Percentiles rank a stretch among this genome's conserved stretches.
phyloP scores from a whole-genome alignment of 2,113 vertebrate species.

The Misgurnus anguillicaudatus region DNA sequence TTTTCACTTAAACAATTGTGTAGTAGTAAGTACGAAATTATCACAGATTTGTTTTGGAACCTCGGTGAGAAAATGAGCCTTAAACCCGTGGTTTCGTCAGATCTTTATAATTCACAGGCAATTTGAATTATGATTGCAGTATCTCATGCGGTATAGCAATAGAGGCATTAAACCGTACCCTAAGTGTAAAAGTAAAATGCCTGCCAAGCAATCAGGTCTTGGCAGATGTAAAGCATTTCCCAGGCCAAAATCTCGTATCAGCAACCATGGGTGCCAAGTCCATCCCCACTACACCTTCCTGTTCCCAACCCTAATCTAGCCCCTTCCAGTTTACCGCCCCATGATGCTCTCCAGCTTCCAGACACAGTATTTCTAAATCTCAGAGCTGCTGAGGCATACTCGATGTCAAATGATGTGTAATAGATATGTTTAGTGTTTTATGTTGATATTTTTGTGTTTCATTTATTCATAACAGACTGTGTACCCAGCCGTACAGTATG shows the following conservation, averaged over 20 bases:
- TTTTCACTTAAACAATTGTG: no score
- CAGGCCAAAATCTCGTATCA: slow-evolving; percentile 39
- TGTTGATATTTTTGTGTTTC: slow-evolving; percentile 24
- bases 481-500: neutral
- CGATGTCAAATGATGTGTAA: slow-evolving; percentile 18
- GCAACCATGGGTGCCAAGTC: slow-evolving; percentile 22
- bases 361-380: neutral
- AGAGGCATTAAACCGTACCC: slow-evolving; percentile 28
- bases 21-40: neutral
- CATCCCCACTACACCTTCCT: slow-evolving; percentile 29
- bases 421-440: slow-evolving; percentile 16
- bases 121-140: neutral
- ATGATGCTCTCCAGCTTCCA: slow-evolving; percentile 8
- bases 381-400: slow-evolving; percentile 2
- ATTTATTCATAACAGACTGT: neutral
- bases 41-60: neutral
- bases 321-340: slow-evolving; percentile 16
- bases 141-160: slow-evolving; percentile 15
- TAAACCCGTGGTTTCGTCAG: neutral
- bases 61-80: neutral
- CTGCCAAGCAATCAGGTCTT: slow-evolving; percentile 47
- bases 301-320: slow-evolving; percentile 37
- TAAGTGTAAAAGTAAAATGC: slow-evolving; percentile 32
- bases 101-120: neutral
- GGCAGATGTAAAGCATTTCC: slow-evolving; percentile 24